Evolutionary conservation across 2,888 invertebrate species (phyloP).

Genomic region (Sceliomorpha sp.): DNA sequence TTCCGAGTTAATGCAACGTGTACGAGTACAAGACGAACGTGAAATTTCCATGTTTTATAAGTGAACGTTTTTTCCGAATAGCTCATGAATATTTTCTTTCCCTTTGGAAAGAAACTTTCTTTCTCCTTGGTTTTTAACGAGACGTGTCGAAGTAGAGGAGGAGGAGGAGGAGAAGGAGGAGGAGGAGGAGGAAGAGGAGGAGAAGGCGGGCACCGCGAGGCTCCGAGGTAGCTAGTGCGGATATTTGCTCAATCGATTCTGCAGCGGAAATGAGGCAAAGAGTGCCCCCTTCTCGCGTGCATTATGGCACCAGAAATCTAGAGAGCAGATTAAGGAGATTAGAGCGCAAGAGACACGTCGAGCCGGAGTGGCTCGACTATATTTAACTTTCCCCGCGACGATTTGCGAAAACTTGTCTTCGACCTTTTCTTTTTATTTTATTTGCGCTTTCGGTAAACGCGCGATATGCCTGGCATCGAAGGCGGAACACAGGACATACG

Average conservation of each 20-base stretch:
- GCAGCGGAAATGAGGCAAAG: slow-evolving; percentile 44
- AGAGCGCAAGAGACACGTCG: slow-evolving; percentile 28
- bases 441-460: slow-evolving; percentile 7
- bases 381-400: not conserved
- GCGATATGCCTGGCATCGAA: slow-evolving; percentile 14
- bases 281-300: slow-evolving; percentile 46
- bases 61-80: slow-evolving; percentile 11
- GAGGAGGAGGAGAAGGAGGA: too few relatives aligned
- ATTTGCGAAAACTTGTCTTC: slow-evolving; percentile 14
- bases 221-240: slow-evolving; percentile 30
- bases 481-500: too few relatives aligned
- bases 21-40: slow-evolving; percentile 37
- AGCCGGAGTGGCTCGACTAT: slow-evolving; percentile 13
- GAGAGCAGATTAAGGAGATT: too few relatives aligned
- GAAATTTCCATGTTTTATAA: slow-evolving; percentile 43
- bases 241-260: slow-evolving; percentile 53
- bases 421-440: slow-evolving; percentile 2
- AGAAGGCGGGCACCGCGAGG: too few relatives aligned
- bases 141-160: slow-evolving; percentile 29
- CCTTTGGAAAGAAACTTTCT: slow-evolving; percentile 7
- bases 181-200: too few relatives aligned
- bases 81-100: slow-evolving; percentile 34
- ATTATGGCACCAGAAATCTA: slow-evolving; percentile 21
- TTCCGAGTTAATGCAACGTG: too few relatives aligned
- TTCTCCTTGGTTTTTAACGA: slow-evolving; percentile 38